Evolutionary conservation across 2,113 vertebrate species (phyloP), one percentile per base, ranked within the genome.

Genomic region (Scalopus aquaticus): DNA sequence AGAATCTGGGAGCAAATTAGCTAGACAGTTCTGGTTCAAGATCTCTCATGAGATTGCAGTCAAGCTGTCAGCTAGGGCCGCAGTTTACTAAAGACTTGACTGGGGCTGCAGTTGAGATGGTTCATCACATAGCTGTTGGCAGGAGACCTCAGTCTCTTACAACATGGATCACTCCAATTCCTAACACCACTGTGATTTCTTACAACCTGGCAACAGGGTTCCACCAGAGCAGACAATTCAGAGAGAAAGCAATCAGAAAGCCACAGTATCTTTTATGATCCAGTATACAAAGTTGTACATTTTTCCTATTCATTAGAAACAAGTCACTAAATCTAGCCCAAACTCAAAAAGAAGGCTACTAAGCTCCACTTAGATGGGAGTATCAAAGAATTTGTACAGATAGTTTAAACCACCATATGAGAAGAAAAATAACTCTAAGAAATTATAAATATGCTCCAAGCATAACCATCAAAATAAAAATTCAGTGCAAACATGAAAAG

Each of bases 161-260:
- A 19, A 54, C 32, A 67, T 0, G 12, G 35, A 93, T 39, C 11
- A 83, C 28, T 69, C 44, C 28, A 26, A 44, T 44, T 9, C 44
- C 9, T 81, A 51, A 91, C 54, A 85, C 32, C 11, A 26, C 26
- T 51, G 22, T 3, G 9, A 46, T 8, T 73, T 69, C 54, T 96
- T 32, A 94, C 13, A 69, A 46, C 37, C 32, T 58, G 54, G 67
- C n/a, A 91, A 49, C n/a, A 84, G 26, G 17, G 28, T 88, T 76
- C 30, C 37, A n/a, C 64, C 3, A 91, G 17, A 91, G 32, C 28
- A 93, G 80, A 54, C 44, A 93, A 88, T 44, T 12, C 32, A 88
- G 11, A 93, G 22, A 93, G 85, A 93, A 49, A 88, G 17, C 83
- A 94, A 44, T 64, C n/a, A 82, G 49, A 91, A 74, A 92, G 8